Evolutionary conservation across 2,113 vertebrate species (phyloP).

Genomic region (Sterrhoptilus dennistouni): DNA sequence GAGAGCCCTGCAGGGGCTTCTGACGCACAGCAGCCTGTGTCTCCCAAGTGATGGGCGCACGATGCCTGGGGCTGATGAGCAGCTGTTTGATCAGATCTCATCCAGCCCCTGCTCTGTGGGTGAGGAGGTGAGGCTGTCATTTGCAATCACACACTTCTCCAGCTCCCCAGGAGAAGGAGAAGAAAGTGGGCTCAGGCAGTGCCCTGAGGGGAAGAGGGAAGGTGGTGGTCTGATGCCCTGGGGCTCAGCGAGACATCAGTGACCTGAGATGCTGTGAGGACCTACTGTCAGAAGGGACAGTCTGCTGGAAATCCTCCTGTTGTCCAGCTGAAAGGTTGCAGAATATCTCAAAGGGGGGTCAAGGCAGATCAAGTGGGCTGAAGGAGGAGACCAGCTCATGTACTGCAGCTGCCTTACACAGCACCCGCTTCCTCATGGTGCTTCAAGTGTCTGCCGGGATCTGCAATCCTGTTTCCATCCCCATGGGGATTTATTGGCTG

Average conservation of each 20-base stretch:
- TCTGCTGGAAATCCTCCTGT: not conserved
- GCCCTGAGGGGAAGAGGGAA: not conserved
- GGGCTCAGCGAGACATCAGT: accelerated
- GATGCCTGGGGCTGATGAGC: not conserved
- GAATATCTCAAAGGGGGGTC: accelerated
- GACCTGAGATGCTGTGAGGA: not conserved
- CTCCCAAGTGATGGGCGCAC: not conserved
- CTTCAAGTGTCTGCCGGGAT: accelerated
- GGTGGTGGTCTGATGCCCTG: not conserved
- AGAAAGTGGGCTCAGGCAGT: not conserved
- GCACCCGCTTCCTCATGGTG: not conserved
- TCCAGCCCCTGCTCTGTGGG: not conserved
- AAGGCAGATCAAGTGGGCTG: not conserved
- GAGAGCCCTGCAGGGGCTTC: accelerated
- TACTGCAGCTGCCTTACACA: not conserved
- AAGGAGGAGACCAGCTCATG: not conserved
- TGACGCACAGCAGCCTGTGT: not conserved
- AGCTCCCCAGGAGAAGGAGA: not conserved
- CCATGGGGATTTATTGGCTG: not conserved
- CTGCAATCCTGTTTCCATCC: too few relatives aligned
- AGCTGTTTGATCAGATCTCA: not conserved
- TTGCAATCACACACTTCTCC: not conserved
- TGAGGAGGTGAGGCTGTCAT: slow-evolving; percentile 36
- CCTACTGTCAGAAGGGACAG: not conserved
- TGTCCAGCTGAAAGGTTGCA: not conserved